Evolutionary conservation across 2,113 vertebrate genomes (phyloP).

Genomic region (Tragelaphus imberbis): DNA sequence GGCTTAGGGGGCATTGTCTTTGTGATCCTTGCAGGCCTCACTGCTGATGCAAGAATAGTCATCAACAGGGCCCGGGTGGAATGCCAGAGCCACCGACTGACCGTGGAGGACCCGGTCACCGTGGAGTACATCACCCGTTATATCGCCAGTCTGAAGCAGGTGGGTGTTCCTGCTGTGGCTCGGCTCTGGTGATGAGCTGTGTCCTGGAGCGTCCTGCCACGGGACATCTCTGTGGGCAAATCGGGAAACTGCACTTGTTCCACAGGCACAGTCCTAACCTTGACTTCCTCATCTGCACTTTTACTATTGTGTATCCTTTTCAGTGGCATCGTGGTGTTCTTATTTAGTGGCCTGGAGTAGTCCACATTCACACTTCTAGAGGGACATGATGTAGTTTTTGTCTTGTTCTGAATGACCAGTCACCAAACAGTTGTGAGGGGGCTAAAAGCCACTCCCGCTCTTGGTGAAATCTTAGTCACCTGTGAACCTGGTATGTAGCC

Average conservation of each 20-base stretch:
- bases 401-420: background rate
- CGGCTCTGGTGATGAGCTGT: accelerated
- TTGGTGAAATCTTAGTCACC: background rate
- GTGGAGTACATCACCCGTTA: conserved; percentile 92
- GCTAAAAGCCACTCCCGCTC: background rate
- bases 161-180: conserved; percentile 2
- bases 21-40: conserved; percentile 78
- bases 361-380: background rate
- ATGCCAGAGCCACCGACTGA: conserved; percentile 90
- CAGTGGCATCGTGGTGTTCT: background rate
- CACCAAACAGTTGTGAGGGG: background rate
- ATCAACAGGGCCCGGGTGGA: conserved; percentile 90
- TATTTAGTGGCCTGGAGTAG: background rate
- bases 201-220: accelerated
- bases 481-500: background rate
- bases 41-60: conserved; percentile 88
- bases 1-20: background rate
- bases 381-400: background rate
- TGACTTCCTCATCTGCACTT: accelerated
- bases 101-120: conserved; percentile 89
- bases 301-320: background rate
- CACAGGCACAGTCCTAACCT: accelerated
- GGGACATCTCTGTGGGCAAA: background rate
- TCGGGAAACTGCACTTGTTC: background rate
- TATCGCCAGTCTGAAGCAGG: conserved; percentile 90